Conservation (phyloP, 2,797 vertebrate genomes). For the Esox masquinongy region DNA sequence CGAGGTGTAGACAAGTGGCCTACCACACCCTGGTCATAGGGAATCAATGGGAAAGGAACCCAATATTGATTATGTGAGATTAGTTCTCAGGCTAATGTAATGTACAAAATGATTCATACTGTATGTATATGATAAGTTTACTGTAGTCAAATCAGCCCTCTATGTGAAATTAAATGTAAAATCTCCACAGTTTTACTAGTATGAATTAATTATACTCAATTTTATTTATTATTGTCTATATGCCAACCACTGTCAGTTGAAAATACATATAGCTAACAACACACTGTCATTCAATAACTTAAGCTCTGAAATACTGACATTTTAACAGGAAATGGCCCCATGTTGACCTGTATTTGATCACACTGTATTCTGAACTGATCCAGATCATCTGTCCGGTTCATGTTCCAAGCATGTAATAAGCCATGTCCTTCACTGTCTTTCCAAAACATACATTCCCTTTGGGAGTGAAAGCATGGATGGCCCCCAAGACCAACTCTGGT, state of each 20-base stretch:
- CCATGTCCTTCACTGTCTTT: constrained; percentile 25
- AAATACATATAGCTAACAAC: not conserved
- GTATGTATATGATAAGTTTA: not conserved
- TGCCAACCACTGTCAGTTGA: not conserved
- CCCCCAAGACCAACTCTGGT: constrained; percentile 38
- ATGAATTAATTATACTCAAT: not conserved
- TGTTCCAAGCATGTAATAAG: constrained; percentile 3
- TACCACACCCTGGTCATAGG: not conserved
- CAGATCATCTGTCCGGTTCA: constrained; percentile 1
- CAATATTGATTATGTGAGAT: too few species aligned
- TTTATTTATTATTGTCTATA: not conserved
- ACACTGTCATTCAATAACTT: not conserved
- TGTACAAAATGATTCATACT: not conserved
- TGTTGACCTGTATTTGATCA: constrained; percentile 1
- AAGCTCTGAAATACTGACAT: not conserved
- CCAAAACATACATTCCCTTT: constrained; percentile 32
- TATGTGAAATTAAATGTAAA: not conserved
- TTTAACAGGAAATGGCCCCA: not conserved
- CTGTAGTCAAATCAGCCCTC: not conserved
- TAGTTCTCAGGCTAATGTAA: not conserved
- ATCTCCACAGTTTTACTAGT: not conserved
- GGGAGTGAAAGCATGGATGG: constrained; percentile 28
- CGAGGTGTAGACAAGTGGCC: not conserved
- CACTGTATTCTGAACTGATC: not conserved
- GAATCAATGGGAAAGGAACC: not conserved